These are phyloP conservation scores for Paedocypris micromegethes DNA, from an alignment of 2,797 vertebrate genomes.

Conservation along the genomic window DNA sequence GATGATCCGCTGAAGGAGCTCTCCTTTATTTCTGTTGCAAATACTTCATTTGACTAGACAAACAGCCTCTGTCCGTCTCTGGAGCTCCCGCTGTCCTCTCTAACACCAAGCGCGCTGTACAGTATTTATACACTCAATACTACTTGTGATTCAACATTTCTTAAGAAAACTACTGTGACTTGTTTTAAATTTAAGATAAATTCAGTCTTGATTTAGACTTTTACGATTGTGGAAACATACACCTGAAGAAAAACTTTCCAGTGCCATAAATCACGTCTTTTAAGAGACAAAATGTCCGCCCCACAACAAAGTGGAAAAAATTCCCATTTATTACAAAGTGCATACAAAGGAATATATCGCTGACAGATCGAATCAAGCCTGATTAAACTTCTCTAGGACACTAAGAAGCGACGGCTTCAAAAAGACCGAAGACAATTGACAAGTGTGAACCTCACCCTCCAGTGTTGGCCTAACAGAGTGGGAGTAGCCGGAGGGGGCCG, in stretches of 20 bases:
- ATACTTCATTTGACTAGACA: constrained; percentile 46
- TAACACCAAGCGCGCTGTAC: no score
- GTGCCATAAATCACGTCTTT: not conserved
- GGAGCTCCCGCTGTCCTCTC: not conserved
- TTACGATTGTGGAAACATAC: no score
- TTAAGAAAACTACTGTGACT: no score
- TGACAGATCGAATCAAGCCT: constrained; percentile 71
- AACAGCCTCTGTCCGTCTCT: constrained; percentile 33
- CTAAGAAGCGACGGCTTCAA: constrained; percentile 72
- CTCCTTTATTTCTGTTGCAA: constrained; percentile 50
- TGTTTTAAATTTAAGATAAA: no score
- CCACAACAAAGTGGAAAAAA: constrained; percentile 8
- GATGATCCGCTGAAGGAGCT: constrained; percentile 47
- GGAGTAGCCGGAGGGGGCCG: constrained; percentile 46
- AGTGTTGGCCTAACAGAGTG: constrained; percentile 60
- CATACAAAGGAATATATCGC: constrained; percentile 52
- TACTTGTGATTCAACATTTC: no score
- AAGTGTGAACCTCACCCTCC: constrained; percentile 59
- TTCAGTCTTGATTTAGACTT: no score
- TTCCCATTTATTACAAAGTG: constrained; percentile 9
- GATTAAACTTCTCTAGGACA: constrained; percentile 79
- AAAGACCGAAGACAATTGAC: constrained; percentile 69
- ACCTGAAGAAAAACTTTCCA: no score
- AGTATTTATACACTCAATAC: no score
- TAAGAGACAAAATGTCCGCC: not conserved